Conservation (phyloP, 2,113 vertebrate species). For the Aleadryas rufinucha region DNA sequence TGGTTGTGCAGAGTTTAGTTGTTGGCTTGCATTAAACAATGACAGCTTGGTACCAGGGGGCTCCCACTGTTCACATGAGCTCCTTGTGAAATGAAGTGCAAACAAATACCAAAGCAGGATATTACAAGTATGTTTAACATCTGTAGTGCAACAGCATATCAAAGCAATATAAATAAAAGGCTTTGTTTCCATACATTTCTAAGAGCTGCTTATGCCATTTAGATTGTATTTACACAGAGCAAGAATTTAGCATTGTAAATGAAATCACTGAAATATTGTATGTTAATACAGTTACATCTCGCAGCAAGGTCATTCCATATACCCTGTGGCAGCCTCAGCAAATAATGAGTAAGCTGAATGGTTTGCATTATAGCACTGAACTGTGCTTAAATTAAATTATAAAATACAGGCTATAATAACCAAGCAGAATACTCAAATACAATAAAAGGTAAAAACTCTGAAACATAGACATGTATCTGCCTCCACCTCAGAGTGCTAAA, state of each 20-base stretch:
- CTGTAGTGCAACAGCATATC: not conserved
- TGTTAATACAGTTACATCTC: not conserved
- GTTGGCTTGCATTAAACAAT: rapidly evolving
- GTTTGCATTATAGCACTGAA: slow-evolving; percentile 2
- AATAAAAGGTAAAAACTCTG: not conserved
- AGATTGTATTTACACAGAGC: not conserved
- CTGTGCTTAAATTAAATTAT: slow-evolving; percentile 12
- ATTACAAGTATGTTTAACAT: not conserved
- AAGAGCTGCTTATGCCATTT: not conserved
- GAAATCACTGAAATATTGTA: not conserved
- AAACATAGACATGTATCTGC: not conserved
- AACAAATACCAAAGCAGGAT: not conserved
- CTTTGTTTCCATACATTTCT: not conserved
- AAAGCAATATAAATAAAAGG: not conserved
- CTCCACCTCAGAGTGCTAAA: not conserved
- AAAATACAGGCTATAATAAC: not conserved
- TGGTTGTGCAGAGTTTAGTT: not conserved
- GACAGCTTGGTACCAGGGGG: not conserved
- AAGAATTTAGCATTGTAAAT: not conserved
- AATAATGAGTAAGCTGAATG: slow-evolving; percentile 14
- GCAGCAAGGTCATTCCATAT: not conserved
- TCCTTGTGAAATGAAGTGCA: not conserved
- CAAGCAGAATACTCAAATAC: not conserved
- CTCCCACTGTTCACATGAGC: not conserved
- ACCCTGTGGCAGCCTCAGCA: not conserved